A percentile compares a stretch with the other conserved stretches of the same genome.
These are phyloP conservation scores for Eupithecia abbreviata DNA, from an alignment of 2,888 invertebrate species.

Conservation along the genomic window DNA sequence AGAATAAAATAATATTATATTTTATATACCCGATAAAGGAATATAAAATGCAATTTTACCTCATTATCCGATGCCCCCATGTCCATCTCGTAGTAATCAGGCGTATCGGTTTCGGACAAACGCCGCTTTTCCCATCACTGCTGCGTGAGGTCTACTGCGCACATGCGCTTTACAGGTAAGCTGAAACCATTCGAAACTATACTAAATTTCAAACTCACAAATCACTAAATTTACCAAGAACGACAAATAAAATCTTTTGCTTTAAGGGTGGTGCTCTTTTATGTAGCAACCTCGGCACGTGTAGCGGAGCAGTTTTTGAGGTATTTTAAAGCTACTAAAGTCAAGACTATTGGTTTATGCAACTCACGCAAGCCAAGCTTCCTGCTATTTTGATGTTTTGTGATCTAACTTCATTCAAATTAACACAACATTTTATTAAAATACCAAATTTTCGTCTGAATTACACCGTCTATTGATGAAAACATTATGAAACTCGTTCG, in stretches of 20 bases:
- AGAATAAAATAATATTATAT: too few relatives aligned
- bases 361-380: background rate
- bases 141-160: background rate
- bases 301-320: background rate
- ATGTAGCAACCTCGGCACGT: background rate
- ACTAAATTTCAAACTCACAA: too few relatives aligned
- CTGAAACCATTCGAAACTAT: too few relatives aligned
- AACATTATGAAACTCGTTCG: background rate
- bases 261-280: background rate
- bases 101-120: background rate
- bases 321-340: background rate
- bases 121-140: background rate
- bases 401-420: background rate
- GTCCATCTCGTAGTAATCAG: background rate
- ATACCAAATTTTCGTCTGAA: background rate
- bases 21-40: too few relatives aligned
- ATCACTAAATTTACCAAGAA: background rate
- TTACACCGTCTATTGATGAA: background rate
- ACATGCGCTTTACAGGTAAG: background rate
- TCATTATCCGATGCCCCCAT: background rate
- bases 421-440: background rate
- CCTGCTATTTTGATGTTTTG: background rate
- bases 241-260: background rate
- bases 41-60: background rate
- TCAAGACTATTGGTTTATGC: background rate